phyloP scores from a whole-genome alignment of 1,140 invertebrate genomes.

The Drosophila lacertosa region DNA sequence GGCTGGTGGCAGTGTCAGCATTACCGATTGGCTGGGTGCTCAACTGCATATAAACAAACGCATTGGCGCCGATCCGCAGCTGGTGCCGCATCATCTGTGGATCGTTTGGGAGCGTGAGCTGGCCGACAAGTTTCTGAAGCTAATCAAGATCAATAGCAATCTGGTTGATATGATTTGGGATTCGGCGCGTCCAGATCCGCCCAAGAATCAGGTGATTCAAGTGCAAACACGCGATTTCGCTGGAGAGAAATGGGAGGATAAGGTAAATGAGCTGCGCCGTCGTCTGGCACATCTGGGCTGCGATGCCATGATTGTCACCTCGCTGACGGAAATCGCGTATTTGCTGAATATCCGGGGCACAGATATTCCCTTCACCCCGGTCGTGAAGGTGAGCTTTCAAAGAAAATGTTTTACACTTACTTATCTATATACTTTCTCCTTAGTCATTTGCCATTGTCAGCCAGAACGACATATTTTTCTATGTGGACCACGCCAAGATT shows the following conservation, averaged over 20 bases:
- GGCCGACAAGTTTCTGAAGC: conserved; percentile 84
- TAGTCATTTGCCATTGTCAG: conserved; percentile 90
- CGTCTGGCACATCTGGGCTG: conserved; percentile 88
- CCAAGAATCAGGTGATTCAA: conserved; percentile 85
- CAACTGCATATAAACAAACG: conserved; percentile 87
- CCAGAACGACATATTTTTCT: conserved; percentile 86
- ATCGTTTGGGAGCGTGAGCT: conserved; percentile 86
- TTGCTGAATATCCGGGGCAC: conserved; percentile 96
- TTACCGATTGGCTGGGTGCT: conserved; percentile 87
- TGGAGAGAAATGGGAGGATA: conserved; percentile 88
- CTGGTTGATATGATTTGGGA: conserved; percentile 93
- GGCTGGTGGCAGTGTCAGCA: conserved; percentile 86
- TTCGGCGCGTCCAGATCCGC: conserved; percentile 85
- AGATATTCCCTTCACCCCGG: conserved; percentile 95
- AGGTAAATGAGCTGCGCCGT: conserved; percentile 88
- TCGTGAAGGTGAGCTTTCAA: conserved; percentile 85
- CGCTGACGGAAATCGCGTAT: conserved; percentile 97
- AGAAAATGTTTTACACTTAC: not conserved
- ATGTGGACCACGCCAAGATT: conserved; percentile 87
- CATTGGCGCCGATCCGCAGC: conserved; percentile 93
- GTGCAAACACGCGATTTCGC: conserved; percentile 84
- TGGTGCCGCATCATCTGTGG: conserved; percentile 89
- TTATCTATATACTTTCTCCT: not conserved
- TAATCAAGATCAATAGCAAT: conserved; percentile 89
- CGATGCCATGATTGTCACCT: conserved; percentile 93